Evolutionary conservation across 1,140 invertebrate genomes (phyloP), one percentile per base, ranked within the genome.

Genomic region (Microplitis mediator): DNA sequence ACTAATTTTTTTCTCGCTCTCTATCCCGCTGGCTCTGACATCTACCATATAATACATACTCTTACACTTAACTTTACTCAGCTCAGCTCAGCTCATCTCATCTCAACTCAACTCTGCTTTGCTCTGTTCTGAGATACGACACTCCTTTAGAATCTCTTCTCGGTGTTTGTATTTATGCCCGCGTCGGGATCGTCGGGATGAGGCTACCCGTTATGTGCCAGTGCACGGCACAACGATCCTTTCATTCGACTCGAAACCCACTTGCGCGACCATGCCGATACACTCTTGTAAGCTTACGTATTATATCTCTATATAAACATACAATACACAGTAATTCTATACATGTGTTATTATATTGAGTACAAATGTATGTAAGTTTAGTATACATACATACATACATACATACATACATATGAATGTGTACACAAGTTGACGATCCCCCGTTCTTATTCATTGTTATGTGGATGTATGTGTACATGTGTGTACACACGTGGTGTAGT

Each of bases 201-300:
- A 23, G 62, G 34, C 51, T 67, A 67, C 51, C 65, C 65, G 51
- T 67, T 67, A 62, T 52, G 39, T 56, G 2, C 23, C 23, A 23
- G 23, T 23, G 64, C 64, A 66, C 65, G 14, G 36, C 67, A 69
- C 72, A 69, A 66, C 65, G 65, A 66, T 73, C 71, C 71, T 73
- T 73, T 73, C 71, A 73, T 73, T 67, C 71, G 62, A 54, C 50
- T 45, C 52, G 63, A 63, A 74, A 74, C 63, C 63, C 63, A 54
- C 65, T 67, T 54, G 65, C 51, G 65, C 36, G 45, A 45, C 58
- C 34, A 64, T 64, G 39, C 62, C 36, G 65, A 52, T 54, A 54
- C 16, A 54, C 32, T 54, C 16, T 58, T 9, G 56, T 23, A 31
- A 31, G 23, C 56, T 58, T 9, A 9, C 9, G 4, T 3, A 31